These are phyloP conservation scores for Gobio occitaniae DNA, from an alignment of 2,797 vertebrate genomes.

Conservation along the genomic window DNA sequence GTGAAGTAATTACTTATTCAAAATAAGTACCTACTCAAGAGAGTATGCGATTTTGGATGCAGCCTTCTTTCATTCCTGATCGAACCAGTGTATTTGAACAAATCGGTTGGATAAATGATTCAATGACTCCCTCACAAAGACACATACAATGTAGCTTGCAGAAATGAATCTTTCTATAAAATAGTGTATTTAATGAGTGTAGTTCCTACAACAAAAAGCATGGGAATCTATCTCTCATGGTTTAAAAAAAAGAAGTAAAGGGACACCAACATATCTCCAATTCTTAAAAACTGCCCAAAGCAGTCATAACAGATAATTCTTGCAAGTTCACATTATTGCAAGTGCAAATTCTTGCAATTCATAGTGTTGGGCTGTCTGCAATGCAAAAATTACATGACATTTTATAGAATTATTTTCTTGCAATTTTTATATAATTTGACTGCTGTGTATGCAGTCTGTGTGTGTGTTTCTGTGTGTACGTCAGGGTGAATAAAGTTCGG, in stretches of 20 bases:
- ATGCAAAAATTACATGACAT: not conserved
- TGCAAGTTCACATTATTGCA: not conserved
- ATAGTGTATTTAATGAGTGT: not conserved
- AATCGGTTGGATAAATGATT: not conserved
- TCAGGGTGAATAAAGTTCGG: conserved; percentile 35
- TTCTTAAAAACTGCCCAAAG: not conserved
- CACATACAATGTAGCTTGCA: not conserved
- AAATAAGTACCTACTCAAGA: too few species aligned
- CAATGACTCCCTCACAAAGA: not conserved
- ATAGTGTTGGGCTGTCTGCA: not conserved
- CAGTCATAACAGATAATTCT: not conserved
- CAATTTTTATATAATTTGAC: conserved; percentile 3
- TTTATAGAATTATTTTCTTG: not conserved
- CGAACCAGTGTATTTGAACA: not conserved
- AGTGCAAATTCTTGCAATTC: not conserved
- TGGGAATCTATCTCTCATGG: not conserved
- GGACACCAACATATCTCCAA: not conserved
- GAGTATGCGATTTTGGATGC: too few species aligned
- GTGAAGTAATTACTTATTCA: too few species aligned
- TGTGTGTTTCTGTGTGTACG: conserved; percentile 1
- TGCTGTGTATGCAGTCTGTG: conserved; percentile 17
- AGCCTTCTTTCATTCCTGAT: not conserved
- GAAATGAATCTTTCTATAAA: not conserved
- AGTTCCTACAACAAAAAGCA: not conserved
- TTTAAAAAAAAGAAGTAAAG: not conserved